Percentiles rank a stretch among this genome's conserved stretches.
phyloP scores from a whole-genome alignment of 2,113 vertebrate genomes.

The Acanthochromis polyacanthus region DNA sequence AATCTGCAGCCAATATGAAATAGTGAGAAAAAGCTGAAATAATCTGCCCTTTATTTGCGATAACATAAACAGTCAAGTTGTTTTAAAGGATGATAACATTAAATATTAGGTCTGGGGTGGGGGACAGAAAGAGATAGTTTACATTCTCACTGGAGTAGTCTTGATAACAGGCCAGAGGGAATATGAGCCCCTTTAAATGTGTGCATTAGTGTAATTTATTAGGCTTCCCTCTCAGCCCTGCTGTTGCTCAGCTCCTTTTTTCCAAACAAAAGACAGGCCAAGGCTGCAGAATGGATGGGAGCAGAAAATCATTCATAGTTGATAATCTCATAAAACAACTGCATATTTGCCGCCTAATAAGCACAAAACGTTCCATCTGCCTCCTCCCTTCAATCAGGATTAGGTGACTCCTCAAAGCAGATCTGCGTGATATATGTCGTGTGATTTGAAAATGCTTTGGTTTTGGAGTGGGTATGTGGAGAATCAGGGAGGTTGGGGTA shows the following conservation, averaged over 20 bases:
- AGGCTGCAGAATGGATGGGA: slow-evolving; percentile 79
- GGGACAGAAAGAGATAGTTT: slow-evolving; percentile 84
- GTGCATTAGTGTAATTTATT: slow-evolving; percentile 90
- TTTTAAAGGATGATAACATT: slow-evolving; percentile 87
- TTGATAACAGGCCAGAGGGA: slow-evolving; percentile 89
- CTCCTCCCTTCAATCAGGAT: slow-evolving; percentile 92
- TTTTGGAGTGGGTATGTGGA: slow-evolving; percentile 78
- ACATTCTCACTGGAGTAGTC: slow-evolving; percentile 87
- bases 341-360: slow-evolving; percentile 97
- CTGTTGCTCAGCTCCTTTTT: slow-evolving; percentile 70
- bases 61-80: slow-evolving; percentile 86
- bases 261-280: slow-evolving; percentile 85
- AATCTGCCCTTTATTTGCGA: slow-evolving; percentile 82
- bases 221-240: slow-evolving; percentile 81
- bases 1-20: slow-evolving; percentile 74
- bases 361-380: slow-evolving; percentile 92
- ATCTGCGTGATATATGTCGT: slow-evolving; percentile 91
- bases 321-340: slow-evolving; percentile 94
- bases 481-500: slow-evolving; percentile 74
- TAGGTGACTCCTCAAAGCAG: slow-evolving; percentile 90
- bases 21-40: slow-evolving; percentile 79
- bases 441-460: slow-evolving; percentile 91
- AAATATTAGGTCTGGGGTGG: slow-evolving; percentile 84
- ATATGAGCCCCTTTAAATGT: slow-evolving; percentile 88
- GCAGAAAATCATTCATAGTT: slow-evolving; percentile 86